phyloP scores from a whole-genome alignment of 2,888 invertebrate genomes.

The Limnephilus auricula region DNA sequence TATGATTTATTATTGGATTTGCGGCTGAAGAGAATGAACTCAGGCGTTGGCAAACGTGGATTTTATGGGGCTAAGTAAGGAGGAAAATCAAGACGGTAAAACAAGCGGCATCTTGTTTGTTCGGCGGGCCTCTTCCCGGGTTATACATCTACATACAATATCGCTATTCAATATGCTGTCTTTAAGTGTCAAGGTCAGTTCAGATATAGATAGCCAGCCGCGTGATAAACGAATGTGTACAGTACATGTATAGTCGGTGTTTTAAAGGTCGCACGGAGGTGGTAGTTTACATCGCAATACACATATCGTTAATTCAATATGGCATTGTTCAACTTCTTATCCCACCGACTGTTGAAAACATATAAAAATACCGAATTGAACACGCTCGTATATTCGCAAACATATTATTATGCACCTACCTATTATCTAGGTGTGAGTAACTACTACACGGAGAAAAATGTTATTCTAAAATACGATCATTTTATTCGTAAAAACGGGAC shows the following conservation, averaged over 20 bases:
- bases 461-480: too few relatives aligned
- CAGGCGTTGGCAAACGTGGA: neutral
- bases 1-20: constrained; percentile 51
- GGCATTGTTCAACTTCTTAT: neutral
- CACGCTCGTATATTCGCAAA: neutral
- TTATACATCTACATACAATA: constrained; percentile 7
- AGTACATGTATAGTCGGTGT: constrained; percentile 3
- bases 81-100: constrained; percentile 7
- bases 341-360: neutral
- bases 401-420: neutral
- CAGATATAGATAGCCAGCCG: constrained; percentile 13
- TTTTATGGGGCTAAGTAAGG: constrained; percentile 31
- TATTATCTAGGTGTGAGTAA: neutral
- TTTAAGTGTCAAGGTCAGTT: constrained; percentile 28
- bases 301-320: neutral
- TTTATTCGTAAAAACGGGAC: too few relatives aligned
- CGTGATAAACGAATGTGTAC: constrained; percentile 21
- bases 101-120: constrained; percentile 26
- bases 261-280: constrained; percentile 9
- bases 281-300: neutral
- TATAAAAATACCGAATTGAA: neutral
- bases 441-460: neutral
- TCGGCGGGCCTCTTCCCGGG: constrained; percentile 23
- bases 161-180: constrained; percentile 7
- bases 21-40: constrained; percentile 35